Percentiles rank a stretch among this genome's conserved stretches.
These are phyloP conservation scores for Bubo bubo DNA, from an alignment of 2,113 vertebrate genomes.

Conservation along the genomic window DNA sequence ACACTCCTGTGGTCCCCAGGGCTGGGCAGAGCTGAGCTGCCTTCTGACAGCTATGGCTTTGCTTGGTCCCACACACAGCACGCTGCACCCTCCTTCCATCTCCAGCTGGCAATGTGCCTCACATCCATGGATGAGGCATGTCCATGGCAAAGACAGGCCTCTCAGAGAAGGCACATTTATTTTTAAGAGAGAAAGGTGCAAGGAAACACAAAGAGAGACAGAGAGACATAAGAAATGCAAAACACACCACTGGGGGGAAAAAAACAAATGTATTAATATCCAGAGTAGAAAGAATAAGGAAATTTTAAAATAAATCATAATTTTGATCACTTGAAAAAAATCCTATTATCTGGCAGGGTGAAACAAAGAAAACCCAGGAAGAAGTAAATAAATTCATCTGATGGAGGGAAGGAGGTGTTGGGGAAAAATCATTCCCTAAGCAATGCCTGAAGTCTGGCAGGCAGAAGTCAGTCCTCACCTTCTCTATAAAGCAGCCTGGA, in stretches of 20 bases:
- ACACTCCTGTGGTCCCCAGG: neutral
- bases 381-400: neutral
- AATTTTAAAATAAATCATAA: neutral
- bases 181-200: neutral
- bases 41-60: neutral
- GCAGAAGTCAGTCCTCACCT: neutral
- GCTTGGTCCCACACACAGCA: neutral
- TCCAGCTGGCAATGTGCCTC: fast-evolving
- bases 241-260: neutral
- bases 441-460: neutral
- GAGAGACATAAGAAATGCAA: neutral
- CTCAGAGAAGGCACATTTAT: neutral
- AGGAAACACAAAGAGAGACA: neutral
- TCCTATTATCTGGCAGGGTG: neutral
- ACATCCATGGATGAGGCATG: neutral
- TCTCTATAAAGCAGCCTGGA: neutral
- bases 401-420: fast-evolving
- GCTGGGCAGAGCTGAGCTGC: neutral
- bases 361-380: neutral
- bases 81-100: fast-evolving
- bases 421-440: neutral
- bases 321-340: neutral
- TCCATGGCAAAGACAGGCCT: neutral
- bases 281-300: neutral
- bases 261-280: fast-evolving